These are phyloP conservation scores for Apostichopus californicus DNA, from an alignment of 35 echinoderm and acorn worm genomes.

Conservation along the genomic window DNA sequence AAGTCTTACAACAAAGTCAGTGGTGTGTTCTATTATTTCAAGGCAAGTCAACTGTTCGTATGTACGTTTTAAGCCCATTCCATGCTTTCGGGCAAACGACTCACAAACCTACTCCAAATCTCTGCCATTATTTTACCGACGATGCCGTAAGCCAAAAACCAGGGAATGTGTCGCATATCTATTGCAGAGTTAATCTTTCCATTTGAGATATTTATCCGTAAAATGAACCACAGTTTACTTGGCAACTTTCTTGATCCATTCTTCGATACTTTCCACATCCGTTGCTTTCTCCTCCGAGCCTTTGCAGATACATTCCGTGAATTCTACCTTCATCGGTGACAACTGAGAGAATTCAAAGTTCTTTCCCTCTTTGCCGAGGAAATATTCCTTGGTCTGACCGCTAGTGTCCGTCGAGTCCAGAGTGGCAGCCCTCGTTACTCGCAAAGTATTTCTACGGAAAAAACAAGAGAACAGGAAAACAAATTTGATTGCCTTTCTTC, in stretches of 20 bases:
- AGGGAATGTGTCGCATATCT: not conserved
- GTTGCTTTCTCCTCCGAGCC: slow-evolving; percentile 33
- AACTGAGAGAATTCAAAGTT: slow-evolving; percentile 90
- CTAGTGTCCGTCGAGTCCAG: slow-evolving; percentile 65
- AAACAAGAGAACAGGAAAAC: not conserved
- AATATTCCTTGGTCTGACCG: slow-evolving; percentile 35
- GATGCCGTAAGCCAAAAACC: not conserved
- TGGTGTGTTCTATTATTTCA: too few relatives aligned
- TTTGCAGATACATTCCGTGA: slow-evolving; percentile 64
- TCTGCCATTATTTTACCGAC: too few relatives aligned
- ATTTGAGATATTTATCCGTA: not conserved
- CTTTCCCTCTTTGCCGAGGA: slow-evolving; percentile 82
- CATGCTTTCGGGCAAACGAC: too few relatives aligned
- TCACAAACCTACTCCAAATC: too few relatives aligned
- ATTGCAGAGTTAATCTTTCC: not conserved
- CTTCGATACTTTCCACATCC: slow-evolving; percentile 42
- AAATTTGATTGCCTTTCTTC: not conserved
- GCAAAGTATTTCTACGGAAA: slow-evolving; percentile 69
- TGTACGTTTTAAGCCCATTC: too few relatives aligned
- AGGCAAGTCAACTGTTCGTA: too few relatives aligned
- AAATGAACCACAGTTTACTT: not conserved
- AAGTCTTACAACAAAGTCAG: too few relatives aligned
- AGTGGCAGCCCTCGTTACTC: slow-evolving; percentile 69
- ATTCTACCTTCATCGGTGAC: slow-evolving; percentile 67
- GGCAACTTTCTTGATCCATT: slow-evolving; percentile 67